A percentile compares a stretch with the other conserved stretches of the same genome.
phyloP scores from a whole-genome alignment of 2,113 vertebrate species.

The Ctenomys sociabilis region DNA sequence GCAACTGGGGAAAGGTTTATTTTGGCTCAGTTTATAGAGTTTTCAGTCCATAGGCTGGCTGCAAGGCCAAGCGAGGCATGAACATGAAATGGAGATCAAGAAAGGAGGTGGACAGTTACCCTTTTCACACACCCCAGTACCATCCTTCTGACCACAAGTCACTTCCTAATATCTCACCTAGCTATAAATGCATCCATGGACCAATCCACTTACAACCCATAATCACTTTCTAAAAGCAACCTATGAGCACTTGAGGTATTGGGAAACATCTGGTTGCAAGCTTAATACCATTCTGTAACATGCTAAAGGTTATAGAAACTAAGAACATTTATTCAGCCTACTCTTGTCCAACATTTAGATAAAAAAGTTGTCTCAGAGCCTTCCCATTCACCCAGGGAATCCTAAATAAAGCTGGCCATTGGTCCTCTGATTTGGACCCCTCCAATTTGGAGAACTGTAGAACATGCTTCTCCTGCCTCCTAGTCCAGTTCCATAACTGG shows the following conservation, averaged over 20 bases:
- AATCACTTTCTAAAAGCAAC: neutral
- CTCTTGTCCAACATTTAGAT: neutral
- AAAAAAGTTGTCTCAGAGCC: neutral
- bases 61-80: neutral
- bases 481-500: neutral
- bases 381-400: neutral
- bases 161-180: neutral
- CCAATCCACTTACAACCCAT: neutral
- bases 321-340: constrained; percentile 51
- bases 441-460: neutral
- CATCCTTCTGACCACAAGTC: neutral
- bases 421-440: neutral
- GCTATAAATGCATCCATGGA: neutral
- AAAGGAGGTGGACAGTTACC: neutral
- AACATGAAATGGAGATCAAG: neutral
- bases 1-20: neutral
- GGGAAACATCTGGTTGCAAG: neutral
- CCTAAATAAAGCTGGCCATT: neutral
- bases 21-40: neutral
- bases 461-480: neutral
- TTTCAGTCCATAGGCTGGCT: neutral
- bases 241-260: neutral
- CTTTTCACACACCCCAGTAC: neutral
- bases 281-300: neutral
- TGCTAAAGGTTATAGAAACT: neutral